Conservation (phyloP, 2,797 vertebrate species). For the Pipistrellus kuhlii region DNA sequence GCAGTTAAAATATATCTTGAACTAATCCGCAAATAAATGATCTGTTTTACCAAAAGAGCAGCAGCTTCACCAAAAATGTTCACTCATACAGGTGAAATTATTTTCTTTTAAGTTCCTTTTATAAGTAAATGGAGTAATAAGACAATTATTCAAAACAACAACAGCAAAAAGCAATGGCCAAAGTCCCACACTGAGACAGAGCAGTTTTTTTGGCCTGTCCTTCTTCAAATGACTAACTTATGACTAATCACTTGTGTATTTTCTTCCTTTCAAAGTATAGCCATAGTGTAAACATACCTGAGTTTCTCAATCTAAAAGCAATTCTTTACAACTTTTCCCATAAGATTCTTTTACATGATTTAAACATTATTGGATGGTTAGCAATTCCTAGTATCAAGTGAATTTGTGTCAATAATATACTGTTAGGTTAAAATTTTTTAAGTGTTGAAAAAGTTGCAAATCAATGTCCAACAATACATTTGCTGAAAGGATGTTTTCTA, state of each 20-base stretch:
- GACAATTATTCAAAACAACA: not conserved
- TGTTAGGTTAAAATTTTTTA: not conserved
- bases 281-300: not conserved
- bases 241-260: not conserved
- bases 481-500: conserved; percentile 40
- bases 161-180: not conserved
- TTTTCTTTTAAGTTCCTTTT: conserved; percentile 15
- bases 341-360: not conserved
- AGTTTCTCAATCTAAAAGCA: conserved; percentile 40
- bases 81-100: not conserved
- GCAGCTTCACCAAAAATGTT: not conserved
- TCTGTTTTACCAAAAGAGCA: not conserved
- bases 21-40: not conserved
- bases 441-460: not conserved
- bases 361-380: not conserved
- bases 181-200: not conserved
- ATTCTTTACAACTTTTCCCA: not conserved
- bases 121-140: not conserved
- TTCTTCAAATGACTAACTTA: not conserved
- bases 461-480: not conserved
- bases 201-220: not conserved
- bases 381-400: not conserved
- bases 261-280: not conserved
- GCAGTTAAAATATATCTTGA: not conserved
- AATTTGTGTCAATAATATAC: not conserved